Conservation (phyloP, 2,113 vertebrate species). For the Misgurnus mizolepis region DNA sequence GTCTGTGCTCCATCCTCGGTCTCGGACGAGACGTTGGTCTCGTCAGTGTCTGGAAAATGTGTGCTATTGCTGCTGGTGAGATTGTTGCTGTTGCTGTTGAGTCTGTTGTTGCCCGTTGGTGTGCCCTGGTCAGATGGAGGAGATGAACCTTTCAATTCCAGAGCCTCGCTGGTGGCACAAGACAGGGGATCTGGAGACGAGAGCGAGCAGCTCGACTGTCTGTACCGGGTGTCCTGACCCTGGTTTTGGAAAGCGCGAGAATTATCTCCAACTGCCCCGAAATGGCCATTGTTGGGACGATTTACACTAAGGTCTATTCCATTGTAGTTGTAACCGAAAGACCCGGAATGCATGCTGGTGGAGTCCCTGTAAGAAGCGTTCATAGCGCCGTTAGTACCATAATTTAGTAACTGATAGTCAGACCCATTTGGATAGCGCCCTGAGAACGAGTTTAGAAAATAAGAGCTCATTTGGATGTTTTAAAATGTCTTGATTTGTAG, state of each 20-base stretch:
- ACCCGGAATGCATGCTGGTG: slow-evolving; percentile 98
- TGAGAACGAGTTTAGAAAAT: slow-evolving; percentile 99
- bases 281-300: slow-evolving; percentile 91
- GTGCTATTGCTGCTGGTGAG: slow-evolving; percentile 77
- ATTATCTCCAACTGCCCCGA: slow-evolving; percentile 89
- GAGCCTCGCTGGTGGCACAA: slow-evolving; percentile 87
- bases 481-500: slow-evolving; percentile 99
- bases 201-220: slow-evolving; percentile 94
- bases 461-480: slow-evolving; percentile 99
- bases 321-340: slow-evolving; percentile 99
- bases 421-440: slow-evolving; percentile 99
- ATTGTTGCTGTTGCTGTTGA: slow-evolving; percentile 69
- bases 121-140: slow-evolving; percentile 82
- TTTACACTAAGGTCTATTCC: slow-evolving; percentile 99
- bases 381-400: slow-evolving; percentile 98
- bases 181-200: slow-evolving; percentile 89
- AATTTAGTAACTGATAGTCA: slow-evolving; percentile 99
- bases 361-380: slow-evolving; percentile 99
- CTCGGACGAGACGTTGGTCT: slow-evolving; percentile 89
- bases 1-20: slow-evolving; percentile 86
- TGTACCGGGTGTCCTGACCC: slow-evolving; percentile 90
- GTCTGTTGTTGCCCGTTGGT: slow-evolving; percentile 75
- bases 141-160: slow-evolving; percentile 88
- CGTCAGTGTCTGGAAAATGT: slow-evolving; percentile 95
- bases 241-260: slow-evolving; percentile 85